Evolutionary conservation across 2,113 vertebrate species (phyloP).

Genomic region (Gobius niger): DNA sequence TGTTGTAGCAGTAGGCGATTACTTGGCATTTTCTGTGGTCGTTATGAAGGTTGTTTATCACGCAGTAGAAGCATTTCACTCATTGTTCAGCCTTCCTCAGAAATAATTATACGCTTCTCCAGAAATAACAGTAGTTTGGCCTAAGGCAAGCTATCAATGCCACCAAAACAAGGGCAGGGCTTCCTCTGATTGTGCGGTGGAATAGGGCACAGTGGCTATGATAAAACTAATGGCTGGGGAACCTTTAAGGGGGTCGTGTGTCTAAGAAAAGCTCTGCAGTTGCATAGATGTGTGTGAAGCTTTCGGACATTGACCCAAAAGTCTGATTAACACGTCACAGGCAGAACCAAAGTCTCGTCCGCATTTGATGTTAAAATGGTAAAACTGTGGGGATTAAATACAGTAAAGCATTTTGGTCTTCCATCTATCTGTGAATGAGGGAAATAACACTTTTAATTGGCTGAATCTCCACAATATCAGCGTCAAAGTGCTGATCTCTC

Average conservation of each 20-base stretch:
- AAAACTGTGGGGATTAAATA: too few relatives aligned
- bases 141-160: background rate
- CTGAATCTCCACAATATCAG: too few relatives aligned
- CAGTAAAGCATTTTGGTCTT: too few relatives aligned
- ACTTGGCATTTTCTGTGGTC: too few relatives aligned
- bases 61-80: background rate
- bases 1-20: too few relatives aligned
- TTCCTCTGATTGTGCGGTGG: conserved; percentile 67
- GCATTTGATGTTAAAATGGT: too few relatives aligned
- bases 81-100: conserved; percentile 33
- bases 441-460: too few relatives aligned
- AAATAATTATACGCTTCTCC: conserved; percentile 26
- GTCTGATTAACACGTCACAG: too few relatives aligned
- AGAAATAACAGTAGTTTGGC: conserved; percentile 10
- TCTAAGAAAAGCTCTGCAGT: background rate
- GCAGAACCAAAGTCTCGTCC: too few relatives aligned
- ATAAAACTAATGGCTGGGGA: conserved; percentile 20
- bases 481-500: too few relatives aligned
- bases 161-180: conserved; percentile 48
- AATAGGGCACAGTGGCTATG: background rate
- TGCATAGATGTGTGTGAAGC: background rate
- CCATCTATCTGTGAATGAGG: too few relatives aligned
- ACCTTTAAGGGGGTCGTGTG: conserved; percentile 18
- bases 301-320: background rate
- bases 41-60: background rate